These are phyloP conservation scores for Lytechinus variegatus DNA, from an alignment of 35 echinoderm and acorn worm genomes.

Conservation along the genomic window DNA sequence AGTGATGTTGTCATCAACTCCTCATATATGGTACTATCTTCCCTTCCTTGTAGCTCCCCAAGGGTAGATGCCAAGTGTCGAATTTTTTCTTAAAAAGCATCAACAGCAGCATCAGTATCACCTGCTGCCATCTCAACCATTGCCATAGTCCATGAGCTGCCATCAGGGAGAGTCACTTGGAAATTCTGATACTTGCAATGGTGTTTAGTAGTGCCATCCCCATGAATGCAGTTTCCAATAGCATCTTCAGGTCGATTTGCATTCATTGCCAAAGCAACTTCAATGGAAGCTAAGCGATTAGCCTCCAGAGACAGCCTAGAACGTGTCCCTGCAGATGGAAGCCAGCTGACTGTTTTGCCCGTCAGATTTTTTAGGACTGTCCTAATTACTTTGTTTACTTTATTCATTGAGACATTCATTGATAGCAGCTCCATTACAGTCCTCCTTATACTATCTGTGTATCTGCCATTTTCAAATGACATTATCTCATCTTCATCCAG, in stretches of 20 bases:
- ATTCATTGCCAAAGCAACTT: slow-evolving; percentile 54
- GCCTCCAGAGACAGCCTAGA: slow-evolving; percentile 44
- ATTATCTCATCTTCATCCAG: too few species aligned
- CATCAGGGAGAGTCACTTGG: slow-evolving; percentile 57
- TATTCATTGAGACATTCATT: too few species aligned
- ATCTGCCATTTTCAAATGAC: too few species aligned
- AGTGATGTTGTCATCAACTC: too few species aligned
- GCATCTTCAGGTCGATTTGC: slow-evolving; percentile 6
- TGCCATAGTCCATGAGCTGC: neutral
- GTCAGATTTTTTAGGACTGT: too few species aligned
- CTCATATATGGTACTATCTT: too few species aligned
- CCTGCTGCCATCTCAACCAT: slow-evolving; percentile 19
- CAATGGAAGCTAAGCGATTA: slow-evolving; percentile 51
- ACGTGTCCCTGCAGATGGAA: slow-evolving; percentile 36
- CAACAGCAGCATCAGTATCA: slow-evolving; percentile 52
- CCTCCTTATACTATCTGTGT: too few species aligned
- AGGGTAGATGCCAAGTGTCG: neutral
- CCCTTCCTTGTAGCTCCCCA: neutral
- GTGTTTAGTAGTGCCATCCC: slow-evolving; percentile 72
- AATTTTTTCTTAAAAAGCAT: slow-evolving; percentile 41
- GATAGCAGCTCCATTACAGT: too few species aligned
- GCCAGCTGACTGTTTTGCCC: too few species aligned
- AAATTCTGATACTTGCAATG: slow-evolving; percentile 65
- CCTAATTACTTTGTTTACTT: too few species aligned
- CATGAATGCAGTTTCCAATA: slow-evolving; percentile 50